These are phyloP conservation scores for Acronicta psi DNA, from an alignment of 2,888 invertebrate genomes.

Conservation along the genomic window DNA sequence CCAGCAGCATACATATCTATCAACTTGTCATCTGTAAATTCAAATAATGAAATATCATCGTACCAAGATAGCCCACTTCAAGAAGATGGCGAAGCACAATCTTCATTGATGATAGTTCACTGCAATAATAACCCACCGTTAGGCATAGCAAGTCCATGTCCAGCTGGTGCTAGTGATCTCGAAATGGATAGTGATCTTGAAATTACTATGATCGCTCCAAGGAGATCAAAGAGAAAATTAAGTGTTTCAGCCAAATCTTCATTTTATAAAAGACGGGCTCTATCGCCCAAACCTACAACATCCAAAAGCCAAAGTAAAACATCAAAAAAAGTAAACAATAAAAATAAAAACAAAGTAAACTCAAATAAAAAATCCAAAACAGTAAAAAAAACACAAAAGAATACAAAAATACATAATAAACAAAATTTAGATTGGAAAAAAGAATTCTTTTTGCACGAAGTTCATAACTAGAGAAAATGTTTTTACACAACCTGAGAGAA, in stretches of 20 bases:
- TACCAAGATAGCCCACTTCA: conserved; percentile 1
- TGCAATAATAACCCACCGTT: too few relatives aligned
- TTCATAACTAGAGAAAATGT: conserved; percentile 16
- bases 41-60: conserved; percentile 11
- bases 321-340: conserved; percentile 5
- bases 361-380: conserved; percentile 1
- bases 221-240: too few relatives aligned
- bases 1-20: conserved; percentile 7
- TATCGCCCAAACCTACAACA: conserved; percentile 5
- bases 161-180: too few relatives aligned
- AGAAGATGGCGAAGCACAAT: too few relatives aligned
- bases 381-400: background rate
- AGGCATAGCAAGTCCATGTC: too few relatives aligned
- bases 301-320: conserved; percentile 3
- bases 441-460: conserved; percentile 3
- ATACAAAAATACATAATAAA: background rate
- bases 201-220: too few relatives aligned
- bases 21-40: conserved; percentile 6
- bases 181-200: too few relatives aligned
- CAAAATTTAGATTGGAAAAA: conserved; percentile 1
- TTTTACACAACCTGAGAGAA: conserved; percentile 13
- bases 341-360: conserved; percentile 4
- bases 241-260: background rate
- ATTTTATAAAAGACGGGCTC: conserved; percentile 5
- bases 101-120: too few relatives aligned